Percentiles rank a stretch among this genome's conserved stretches.
These are phyloP conservation scores for Xiphorhynchus erythropygius DNA, from an alignment of 2,797 vertebrate species.

Conservation along the genomic window DNA sequence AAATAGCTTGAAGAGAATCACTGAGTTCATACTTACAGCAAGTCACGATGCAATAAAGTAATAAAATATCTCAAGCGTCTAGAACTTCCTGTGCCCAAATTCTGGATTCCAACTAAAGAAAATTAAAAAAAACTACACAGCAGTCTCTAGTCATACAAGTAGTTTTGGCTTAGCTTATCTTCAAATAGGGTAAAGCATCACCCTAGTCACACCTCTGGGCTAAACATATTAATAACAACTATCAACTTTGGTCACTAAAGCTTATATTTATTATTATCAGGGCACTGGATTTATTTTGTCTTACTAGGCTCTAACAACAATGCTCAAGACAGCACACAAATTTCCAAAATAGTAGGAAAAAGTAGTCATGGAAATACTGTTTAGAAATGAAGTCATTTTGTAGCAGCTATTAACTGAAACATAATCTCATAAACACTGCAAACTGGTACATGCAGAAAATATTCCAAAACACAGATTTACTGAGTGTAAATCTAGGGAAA, in stretches of 20 bases:
- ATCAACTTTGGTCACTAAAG: neutral
- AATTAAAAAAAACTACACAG: neutral
- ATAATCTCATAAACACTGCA: neutral
- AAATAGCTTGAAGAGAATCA: constrained; percentile 21
- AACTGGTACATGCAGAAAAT: neutral
- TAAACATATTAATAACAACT: neutral
- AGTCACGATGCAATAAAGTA: constrained; percentile 15
- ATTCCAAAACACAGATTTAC: neutral
- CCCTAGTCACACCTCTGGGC: neutral
- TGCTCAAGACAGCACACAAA: neutral
- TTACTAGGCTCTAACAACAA: neutral
- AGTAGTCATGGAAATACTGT: neutral
- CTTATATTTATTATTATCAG: neutral
- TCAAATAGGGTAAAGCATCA: neutral
- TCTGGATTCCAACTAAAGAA: neutral
- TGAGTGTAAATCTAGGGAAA: neutral
- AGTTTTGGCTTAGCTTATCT: neutral
- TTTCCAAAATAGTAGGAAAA: neutral
- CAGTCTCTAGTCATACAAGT: neutral
- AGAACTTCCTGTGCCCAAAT: neutral
- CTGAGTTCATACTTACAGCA: neutral
- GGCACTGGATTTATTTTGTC: neutral
- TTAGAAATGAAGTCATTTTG: neutral
- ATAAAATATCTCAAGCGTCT: neutral
- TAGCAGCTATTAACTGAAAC: neutral